Conservation (phyloP, 2,888 invertebrate species). For the Papilio gigon region DNA sequence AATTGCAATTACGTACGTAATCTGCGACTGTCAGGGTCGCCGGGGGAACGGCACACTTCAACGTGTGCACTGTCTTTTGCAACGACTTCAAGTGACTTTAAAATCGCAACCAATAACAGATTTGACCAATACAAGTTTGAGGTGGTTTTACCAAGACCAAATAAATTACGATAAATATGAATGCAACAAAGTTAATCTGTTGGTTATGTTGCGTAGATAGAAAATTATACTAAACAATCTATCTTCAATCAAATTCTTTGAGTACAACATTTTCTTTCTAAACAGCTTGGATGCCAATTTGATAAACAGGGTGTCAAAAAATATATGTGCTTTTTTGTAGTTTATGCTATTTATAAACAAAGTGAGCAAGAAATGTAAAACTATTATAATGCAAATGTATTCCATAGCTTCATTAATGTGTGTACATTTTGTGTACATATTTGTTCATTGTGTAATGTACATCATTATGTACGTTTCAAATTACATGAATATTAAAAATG, state of each 20-base stretch:
- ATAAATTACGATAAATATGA: no score
- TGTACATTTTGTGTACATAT: no score
- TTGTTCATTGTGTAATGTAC: no score
- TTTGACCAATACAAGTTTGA: not conserved
- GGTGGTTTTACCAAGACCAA: no score
- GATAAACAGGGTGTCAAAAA: not conserved
- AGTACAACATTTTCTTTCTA: not conserved
- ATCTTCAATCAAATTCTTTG: not conserved
- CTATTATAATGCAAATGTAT: not conserved
- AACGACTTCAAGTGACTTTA: not conserved
- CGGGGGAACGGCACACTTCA: slow-evolving; percentile 33
- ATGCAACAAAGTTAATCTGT: no score
- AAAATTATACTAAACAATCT: no score
- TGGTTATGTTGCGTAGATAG: no score
- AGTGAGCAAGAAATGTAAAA: no score
- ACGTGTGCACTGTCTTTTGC: slow-evolving; percentile 4
- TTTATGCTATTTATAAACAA: not conserved
- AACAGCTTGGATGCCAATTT: no score
- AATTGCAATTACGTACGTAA: slow-evolving; percentile 36
- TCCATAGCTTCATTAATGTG: not conserved
- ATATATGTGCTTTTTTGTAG: not conserved
- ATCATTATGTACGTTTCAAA: slow-evolving; percentile 15
- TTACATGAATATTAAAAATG: slow-evolving; percentile 38
- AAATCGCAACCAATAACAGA: not conserved
- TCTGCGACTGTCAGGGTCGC: slow-evolving; percentile 38